A percentile compares a stretch with the other conserved stretches of the same genome.
Conservation (phyloP, 1,140 invertebrate genomes). For the Bursaphelenchus mucronatus region DNA sequence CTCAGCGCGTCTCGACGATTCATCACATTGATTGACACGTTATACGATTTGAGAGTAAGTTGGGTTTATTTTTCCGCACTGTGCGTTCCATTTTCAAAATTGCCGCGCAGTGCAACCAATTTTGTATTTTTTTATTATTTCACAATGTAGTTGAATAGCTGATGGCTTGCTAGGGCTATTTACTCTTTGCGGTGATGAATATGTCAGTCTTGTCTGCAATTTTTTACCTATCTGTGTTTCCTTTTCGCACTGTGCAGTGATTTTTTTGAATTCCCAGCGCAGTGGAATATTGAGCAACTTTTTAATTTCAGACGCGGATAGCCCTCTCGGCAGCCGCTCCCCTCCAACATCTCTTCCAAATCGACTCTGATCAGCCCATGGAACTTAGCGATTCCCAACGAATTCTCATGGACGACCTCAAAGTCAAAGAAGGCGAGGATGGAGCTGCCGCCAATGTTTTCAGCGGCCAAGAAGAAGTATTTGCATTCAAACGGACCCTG, state of each 20-base stretch:
- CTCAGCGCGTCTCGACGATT: constrained; percentile 81
- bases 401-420: constrained; percentile 86
- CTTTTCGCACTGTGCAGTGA: too few relatives aligned
- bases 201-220: too few relatives aligned
- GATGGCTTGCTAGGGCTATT: neutral
- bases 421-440: constrained; percentile 67
- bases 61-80: constrained; percentile 1
- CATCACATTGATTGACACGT: constrained; percentile 90
- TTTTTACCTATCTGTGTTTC: too few relatives aligned
- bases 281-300: constrained; percentile 65
- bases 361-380: constrained; percentile 61
- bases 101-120: constrained; percentile 1
- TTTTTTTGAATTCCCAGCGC: constrained; percentile 62
- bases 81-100: neutral
- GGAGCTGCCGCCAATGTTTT: constrained; percentile 78
- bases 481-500: constrained; percentile 87
- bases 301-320: constrained; percentile 68
- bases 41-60: constrained; percentile 84
- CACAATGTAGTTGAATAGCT: constrained; percentile 9
- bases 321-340: constrained; percentile 75
- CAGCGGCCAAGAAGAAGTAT: constrained; percentile 92
- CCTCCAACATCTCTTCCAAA: constrained; percentile 72
- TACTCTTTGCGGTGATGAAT: too few relatives aligned
- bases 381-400: constrained; percentile 72
- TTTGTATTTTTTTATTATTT: constrained; percentile 33